These are phyloP conservation scores for Scyliorhinus canicula DNA, from an alignment of 2,797 vertebrate genomes.

Conservation along the genomic window DNA sequence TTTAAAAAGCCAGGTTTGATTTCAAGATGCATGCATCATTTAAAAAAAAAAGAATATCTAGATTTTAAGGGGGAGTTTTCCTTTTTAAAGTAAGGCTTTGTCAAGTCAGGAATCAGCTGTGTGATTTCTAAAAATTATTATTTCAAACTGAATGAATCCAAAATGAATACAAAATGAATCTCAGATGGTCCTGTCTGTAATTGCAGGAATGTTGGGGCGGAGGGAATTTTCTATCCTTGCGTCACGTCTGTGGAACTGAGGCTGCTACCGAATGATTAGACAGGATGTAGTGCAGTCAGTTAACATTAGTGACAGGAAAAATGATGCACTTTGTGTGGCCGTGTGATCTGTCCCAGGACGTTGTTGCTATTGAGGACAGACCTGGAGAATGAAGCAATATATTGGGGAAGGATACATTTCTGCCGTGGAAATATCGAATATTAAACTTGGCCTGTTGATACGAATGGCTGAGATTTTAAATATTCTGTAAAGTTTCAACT, in stretches of 20 bases:
- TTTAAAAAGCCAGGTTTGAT: slow-evolving; percentile 42
- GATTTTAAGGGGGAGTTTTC: not conserved
- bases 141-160: not conserved
- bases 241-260: slow-evolving; percentile 55
- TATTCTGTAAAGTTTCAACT: not conserved
- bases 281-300: slow-evolving; percentile 58
- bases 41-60: not conserved
- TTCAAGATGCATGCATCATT: not conserved
- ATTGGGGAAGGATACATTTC: not conserved
- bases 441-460: not conserved
- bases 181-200: not conserved
- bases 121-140: not conserved
- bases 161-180: not conserved
- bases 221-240: slow-evolving; percentile 45
- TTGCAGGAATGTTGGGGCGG: slow-evolving; percentile 24
- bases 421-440: not conserved
- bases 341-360: slow-evolving; percentile 54
- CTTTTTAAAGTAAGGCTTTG: not conserved
- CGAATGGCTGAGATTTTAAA: not conserved
- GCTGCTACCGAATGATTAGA: slow-evolving; percentile 57
- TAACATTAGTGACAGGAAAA: slow-evolving; percentile 58
- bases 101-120: not conserved
- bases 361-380: slow-evolving; percentile 29
- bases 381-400: not conserved
- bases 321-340: slow-evolving; percentile 52